A percentile compares a stretch with the other conserved stretches of the same genome.
Conservation (phyloP, 30 jellyfish, hydroid and myxozoan species). For the Chironex yamaguchii region DNA sequence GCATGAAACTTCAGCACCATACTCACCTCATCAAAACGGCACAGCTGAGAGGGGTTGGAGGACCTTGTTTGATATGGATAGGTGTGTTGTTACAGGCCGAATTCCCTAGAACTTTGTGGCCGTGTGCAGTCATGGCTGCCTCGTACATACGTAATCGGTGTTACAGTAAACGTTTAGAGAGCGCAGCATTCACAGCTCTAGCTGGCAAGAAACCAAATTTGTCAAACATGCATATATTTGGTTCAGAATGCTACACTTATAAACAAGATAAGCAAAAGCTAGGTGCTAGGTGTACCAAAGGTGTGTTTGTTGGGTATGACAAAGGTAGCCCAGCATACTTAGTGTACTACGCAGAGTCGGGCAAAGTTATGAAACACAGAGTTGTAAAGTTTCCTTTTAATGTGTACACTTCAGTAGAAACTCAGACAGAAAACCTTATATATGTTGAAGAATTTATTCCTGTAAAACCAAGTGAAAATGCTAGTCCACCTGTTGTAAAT, state of each 20-base stretch:
- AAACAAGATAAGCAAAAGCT: conserved; percentile 1
- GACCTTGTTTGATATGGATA: conserved; percentile 32
- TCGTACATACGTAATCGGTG: conserved; percentile 8
- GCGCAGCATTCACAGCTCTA: background rate
- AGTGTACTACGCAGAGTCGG: conserved; percentile 7
- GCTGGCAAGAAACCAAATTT: conserved; percentile 34
- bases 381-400: background rate
- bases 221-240: conserved; percentile 20
- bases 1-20: background rate
- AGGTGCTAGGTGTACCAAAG: background rate
- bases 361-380: background rate
- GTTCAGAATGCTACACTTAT: conserved; percentile 10
- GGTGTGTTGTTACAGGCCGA: background rate
- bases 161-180: background rate
- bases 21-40: conserved; percentile 56
- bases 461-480: background rate
- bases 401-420: background rate
- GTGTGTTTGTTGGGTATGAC: conserved; percentile 31
- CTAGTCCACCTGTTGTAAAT: too few species aligned
- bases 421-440: background rate
- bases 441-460: background rate
- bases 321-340: conserved; percentile 28
- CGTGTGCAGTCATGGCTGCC: conserved; percentile 10
- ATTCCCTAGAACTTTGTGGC: conserved; percentile 15
- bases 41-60: conserved; percentile 49